Percentiles rank a stretch among this genome's conserved stretches.
Conservation (phyloP, 2,797 vertebrate species). For the Pachyuromys duprasi region DNA sequence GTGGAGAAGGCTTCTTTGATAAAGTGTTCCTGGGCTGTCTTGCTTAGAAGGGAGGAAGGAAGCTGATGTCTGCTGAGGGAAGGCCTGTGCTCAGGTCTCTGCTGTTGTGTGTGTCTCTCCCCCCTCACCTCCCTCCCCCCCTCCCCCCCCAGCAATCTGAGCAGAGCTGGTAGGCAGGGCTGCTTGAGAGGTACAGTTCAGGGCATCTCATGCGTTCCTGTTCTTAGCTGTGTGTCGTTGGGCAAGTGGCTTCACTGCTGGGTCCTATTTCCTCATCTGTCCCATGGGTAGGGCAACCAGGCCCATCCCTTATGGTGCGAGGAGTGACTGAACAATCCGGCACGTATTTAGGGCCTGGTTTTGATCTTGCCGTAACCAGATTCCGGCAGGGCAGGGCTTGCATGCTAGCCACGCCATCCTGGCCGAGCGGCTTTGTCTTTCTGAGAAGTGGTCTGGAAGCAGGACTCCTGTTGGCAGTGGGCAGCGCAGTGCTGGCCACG, state of each 20-base stretch:
- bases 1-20: background rate
- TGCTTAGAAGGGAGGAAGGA: background rate
- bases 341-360: background rate
- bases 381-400: background rate
- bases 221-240: background rate
- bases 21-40: background rate
- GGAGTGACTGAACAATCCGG: background rate
- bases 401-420: no score
- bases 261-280: background rate
- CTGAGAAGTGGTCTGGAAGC: background rate
- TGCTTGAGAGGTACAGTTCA: accelerated
- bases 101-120: background rate
- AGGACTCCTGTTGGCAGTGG: background rate
- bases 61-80: background rate
- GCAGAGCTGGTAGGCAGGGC: background rate
- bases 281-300: no score
- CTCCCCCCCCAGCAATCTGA: accelerated
- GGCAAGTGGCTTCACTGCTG: background rate
- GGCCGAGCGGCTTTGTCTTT: background rate
- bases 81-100: background rate
- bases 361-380: background rate
- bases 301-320: background rate
- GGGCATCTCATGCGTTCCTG: background rate
- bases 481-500: background rate
- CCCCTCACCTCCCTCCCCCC: no score